Percentiles rank a stretch among this genome's conserved stretches.
Evolutionary conservation across 1,140 invertebrate species (phyloP).

Genomic region (Cotesia vestalis): DNA sequence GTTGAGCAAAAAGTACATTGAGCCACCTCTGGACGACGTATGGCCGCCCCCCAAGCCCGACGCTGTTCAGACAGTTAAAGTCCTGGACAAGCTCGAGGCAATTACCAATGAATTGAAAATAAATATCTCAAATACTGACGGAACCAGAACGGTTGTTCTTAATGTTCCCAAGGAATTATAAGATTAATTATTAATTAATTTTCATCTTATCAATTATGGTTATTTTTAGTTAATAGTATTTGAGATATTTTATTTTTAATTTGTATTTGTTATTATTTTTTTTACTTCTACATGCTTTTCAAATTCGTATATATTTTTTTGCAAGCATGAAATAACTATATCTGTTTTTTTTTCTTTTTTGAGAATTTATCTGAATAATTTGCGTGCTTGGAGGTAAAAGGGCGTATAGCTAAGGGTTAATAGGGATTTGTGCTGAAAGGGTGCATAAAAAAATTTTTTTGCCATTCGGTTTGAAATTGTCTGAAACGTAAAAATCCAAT

Average conservation of each 20-base stretch:
- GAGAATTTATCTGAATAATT: slow-evolving; percentile 7
- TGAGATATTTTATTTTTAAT: not conserved
- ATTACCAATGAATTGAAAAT: slow-evolving; percentile 58
- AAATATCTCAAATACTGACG: slow-evolving; percentile 58
- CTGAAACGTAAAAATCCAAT: no score
- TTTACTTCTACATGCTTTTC: not conserved
- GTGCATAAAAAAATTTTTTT: no score
- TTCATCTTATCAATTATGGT: not conserved
- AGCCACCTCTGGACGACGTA: slow-evolving; percentile 61
- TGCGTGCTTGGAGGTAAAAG: no score
- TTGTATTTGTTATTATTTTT: slow-evolving; percentile 4
- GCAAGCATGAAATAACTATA: not conserved
- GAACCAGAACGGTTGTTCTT: slow-evolving; percentile 56
- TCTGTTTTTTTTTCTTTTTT: not conserved
- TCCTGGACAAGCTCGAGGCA: slow-evolving; percentile 51
- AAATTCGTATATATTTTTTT: not conserved
- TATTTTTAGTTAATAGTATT: slow-evolving; percentile 27
- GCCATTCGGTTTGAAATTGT: no score
- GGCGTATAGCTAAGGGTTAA: no score
- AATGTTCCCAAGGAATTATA: slow-evolving; percentile 56
- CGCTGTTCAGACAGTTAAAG: slow-evolving; percentile 37
- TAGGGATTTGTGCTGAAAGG: no score
- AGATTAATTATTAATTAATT: slow-evolving; percentile 7
- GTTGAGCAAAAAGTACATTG: slow-evolving; percentile 53
- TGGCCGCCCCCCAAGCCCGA: slow-evolving; percentile 61